Conservation (phyloP, 2,113 vertebrate genomes). For the Pachypanchax playfairii region DNA sequence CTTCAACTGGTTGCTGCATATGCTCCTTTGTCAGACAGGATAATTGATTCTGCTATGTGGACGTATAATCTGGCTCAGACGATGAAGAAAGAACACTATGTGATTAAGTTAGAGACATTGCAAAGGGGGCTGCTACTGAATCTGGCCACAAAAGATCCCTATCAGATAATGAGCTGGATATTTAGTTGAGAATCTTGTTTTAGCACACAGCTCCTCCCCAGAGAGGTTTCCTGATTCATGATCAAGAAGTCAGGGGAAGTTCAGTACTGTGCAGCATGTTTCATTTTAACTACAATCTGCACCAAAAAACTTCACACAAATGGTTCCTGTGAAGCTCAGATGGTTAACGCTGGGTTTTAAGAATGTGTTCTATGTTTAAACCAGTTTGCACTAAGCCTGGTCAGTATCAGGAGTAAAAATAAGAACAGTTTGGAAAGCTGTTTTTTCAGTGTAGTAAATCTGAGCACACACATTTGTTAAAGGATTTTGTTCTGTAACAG, state of each 20-base stretch:
- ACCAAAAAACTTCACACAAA: slow-evolving; percentile 15
- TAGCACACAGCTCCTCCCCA: slow-evolving; percentile 12
- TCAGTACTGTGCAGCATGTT: slow-evolving; percentile 10
- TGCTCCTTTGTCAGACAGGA: slow-evolving; percentile 53
- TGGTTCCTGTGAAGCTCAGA: background rate
- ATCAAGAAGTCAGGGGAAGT: slow-evolving; percentile 17
- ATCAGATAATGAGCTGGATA: slow-evolving; percentile 64
- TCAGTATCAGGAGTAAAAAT: background rate
- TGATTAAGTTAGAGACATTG: slow-evolving; percentile 61
- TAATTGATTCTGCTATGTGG: slow-evolving; percentile 58
- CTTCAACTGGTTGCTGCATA: background rate
- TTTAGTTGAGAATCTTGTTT: slow-evolving; percentile 33
- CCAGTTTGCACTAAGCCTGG: background rate
- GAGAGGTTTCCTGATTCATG: slow-evolving; percentile 27
- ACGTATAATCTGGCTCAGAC: slow-evolving; percentile 40
- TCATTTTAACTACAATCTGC: slow-evolving; percentile 18
- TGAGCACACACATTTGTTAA: no score
- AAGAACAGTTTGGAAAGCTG: background rate
- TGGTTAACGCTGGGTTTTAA: background rate
- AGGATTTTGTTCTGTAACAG: no score
- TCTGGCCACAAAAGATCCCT: slow-evolving; percentile 44
- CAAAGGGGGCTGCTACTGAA: slow-evolving; percentile 34
- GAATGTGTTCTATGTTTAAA: background rate
- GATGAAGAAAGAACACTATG: slow-evolving; percentile 18
- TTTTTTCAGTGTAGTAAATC: no score